A percentile compares a stretch with the other conserved stretches of the same genome.
Evolutionary conservation across 2,888 invertebrate genomes (phyloP).

Genomic region (Megaustenia siamemsis): DNA sequence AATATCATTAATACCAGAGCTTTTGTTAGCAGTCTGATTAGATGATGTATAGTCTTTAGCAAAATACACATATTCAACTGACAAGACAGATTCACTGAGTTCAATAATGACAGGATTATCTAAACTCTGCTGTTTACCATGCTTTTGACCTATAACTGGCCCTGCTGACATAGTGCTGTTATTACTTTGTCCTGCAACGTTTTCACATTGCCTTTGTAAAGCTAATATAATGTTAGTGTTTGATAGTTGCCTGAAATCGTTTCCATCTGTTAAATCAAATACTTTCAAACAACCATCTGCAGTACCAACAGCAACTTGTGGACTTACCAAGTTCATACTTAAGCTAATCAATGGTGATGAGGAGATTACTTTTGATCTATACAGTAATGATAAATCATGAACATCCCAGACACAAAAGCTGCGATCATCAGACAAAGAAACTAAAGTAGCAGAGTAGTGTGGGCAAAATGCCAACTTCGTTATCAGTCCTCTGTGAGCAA

Average conservation of each 20-base stretch:
- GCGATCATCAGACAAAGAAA: slow-evolving; percentile 76
- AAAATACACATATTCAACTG: slow-evolving; percentile 47
- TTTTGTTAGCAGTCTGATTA: background rate
- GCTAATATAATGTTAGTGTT: slow-evolving; percentile 66
- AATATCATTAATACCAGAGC: slow-evolving; percentile 62
- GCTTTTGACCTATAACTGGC: background rate
- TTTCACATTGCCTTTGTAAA: slow-evolving; percentile 24
- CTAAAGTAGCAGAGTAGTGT: slow-evolving; percentile 74
- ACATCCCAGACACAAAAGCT: slow-evolving; percentile 79
- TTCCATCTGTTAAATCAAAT: slow-evolving; percentile 75
- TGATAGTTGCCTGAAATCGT: slow-evolving; percentile 74
- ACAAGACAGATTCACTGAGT: slow-evolving; percentile 42
- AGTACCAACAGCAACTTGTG: slow-evolving; percentile 74
- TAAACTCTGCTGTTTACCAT: background rate
- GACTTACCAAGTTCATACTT: slow-evolving; percentile 71
- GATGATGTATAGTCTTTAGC: background rate
- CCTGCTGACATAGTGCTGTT: background rate
- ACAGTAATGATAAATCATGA: slow-evolving; percentile 66
- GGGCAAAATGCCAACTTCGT: slow-evolving; percentile 76
- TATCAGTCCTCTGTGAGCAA: slow-evolving; percentile 73
- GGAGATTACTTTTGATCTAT: slow-evolving; percentile 75
- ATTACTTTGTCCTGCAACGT: too few relatives aligned
- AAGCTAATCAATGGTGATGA: slow-evolving; percentile 75
- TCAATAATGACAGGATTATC: background rate
- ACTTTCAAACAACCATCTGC: slow-evolving; percentile 74